A percentile compares a stretch with the other conserved stretches of the same genome.
phyloP scores from a whole-genome alignment of 2,113 vertebrate genomes.

The Hiodon tergisus region DNA sequence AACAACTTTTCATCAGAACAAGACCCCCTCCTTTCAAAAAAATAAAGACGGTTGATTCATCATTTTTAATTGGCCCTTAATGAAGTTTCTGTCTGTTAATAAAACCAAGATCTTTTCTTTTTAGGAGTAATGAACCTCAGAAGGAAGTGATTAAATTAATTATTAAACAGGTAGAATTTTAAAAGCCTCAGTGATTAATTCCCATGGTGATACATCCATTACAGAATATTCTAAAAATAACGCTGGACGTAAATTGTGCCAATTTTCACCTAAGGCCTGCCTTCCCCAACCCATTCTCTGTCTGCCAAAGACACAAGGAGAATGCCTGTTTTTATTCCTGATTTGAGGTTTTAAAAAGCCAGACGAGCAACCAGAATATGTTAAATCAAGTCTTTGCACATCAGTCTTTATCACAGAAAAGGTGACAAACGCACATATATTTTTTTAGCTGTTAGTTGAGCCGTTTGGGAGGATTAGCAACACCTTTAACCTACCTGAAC shows the following conservation, averaged over 20 bases:
- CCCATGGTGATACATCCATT: background rate
- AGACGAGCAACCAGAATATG: too few relatives aligned
- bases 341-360: background rate
- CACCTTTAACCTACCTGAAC: too few relatives aligned
- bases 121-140: slow-evolving; percentile 14
- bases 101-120: slow-evolving; percentile 15
- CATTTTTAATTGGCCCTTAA: slow-evolving; percentile 18
- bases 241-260: background rate
- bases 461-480: too few relatives aligned
- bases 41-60: background rate
- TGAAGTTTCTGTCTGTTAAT: slow-evolving; percentile 22
- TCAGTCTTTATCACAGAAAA: too few relatives aligned
- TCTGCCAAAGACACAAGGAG: background rate
- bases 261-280: background rate
- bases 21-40: background rate
- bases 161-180: slow-evolving; percentile 26
- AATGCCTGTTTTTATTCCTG: background rate
- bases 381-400: too few relatives aligned
- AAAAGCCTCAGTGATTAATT: slow-evolving; percentile 15
- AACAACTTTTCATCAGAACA: background rate
- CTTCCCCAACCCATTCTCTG: background rate
- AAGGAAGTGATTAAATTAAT: slow-evolving; percentile 27
- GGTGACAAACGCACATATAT: too few relatives aligned
- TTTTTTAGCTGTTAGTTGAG: too few relatives aligned
- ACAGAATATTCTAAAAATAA: slow-evolving; percentile 16